These are phyloP conservation scores for Macrophya alboannulata DNA, from an alignment of 2,888 invertebrate species.

Conservation along the genomic window DNA sequence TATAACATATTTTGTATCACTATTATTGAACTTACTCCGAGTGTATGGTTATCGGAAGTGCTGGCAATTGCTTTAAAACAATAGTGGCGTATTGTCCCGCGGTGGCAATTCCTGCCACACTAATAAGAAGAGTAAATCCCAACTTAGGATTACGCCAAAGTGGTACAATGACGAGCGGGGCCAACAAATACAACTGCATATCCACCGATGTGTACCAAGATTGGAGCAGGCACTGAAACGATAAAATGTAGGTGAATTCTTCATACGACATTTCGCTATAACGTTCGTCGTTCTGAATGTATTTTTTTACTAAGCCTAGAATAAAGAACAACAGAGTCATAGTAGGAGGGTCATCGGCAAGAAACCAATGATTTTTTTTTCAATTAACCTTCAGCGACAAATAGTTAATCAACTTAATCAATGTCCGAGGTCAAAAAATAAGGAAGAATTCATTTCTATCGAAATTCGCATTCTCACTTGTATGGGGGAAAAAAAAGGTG, in stretches of 20 bases:
- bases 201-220: constrained; percentile 87
- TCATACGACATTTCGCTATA: background rate
- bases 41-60: constrained; percentile 46
- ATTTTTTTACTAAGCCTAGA: background rate
- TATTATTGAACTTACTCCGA: constrained; percentile 23
- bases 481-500: background rate
- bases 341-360: background rate
- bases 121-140: constrained; percentile 56
- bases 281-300: background rate
- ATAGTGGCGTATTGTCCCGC: constrained; percentile 60
- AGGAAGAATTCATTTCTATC: too few relatives aligned
- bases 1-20: background rate
- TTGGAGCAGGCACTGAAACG: constrained; percentile 86
- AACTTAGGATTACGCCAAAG: constrained; percentile 51
- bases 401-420: background rate
- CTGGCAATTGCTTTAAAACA: constrained; percentile 35
- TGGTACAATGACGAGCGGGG: constrained; percentile 81
- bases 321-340: background rate
- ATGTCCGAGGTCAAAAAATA: background rate
- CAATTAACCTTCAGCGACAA: background rate
- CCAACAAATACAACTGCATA: constrained; percentile 86
- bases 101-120: constrained; percentile 45
- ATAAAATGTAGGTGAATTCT: background rate
- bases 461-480: too few relatives aligned
- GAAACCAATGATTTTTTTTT: background rate